Evolutionary conservation across 1,140 invertebrate species (phyloP).

Genomic region (Drosophila nigromelanica): DNA sequence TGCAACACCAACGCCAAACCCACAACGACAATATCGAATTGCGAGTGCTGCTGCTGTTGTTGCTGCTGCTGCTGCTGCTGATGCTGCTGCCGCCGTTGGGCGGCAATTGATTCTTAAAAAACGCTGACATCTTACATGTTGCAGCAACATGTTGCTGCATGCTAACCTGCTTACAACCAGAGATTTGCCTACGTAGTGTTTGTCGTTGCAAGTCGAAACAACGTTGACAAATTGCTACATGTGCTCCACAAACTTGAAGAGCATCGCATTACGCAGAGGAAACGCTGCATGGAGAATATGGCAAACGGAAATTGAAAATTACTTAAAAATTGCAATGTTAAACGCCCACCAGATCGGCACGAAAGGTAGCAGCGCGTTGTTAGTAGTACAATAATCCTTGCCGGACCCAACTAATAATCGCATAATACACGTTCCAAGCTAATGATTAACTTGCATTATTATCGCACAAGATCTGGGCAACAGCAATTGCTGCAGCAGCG

Average conservation of each 20-base stretch:
- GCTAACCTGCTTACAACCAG: constrained; percentile 22
- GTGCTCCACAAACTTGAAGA: constrained; percentile 35
- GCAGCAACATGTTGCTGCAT: constrained; percentile 67
- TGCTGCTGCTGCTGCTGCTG: constrained; percentile 15
- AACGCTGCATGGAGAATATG: constrained; percentile 30
- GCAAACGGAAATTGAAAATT: constrained; percentile 81
- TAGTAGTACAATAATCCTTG: constrained; percentile 45
- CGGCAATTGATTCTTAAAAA: constrained; percentile 81
- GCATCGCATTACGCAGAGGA: constrained; percentile 49
- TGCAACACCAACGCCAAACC: constrained; percentile 48
- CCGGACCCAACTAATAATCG: constrained; percentile 75
- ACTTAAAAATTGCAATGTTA: constrained; percentile 51
- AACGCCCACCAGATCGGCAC: constrained; percentile 62
- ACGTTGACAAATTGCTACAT: constrained; percentile 76
- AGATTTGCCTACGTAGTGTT: constrained; percentile 44
- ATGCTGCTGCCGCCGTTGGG: constrained; percentile 43
- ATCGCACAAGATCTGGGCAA: constrained; percentile 73
- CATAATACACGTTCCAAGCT: constrained; percentile 82
- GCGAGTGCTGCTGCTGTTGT: constrained; percentile 25
- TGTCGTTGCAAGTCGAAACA: constrained; percentile 27
- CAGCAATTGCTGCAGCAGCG: constrained; percentile 19
- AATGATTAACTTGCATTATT: constrained; percentile 82
- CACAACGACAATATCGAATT: constrained; percentile 66
- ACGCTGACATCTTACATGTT: constrained; percentile 75
- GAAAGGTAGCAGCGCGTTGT: constrained; percentile 44